These are phyloP conservation scores for Cantharis nigra DNA, from an alignment of 2,888 invertebrate species.

Conservation along the genomic window DNA sequence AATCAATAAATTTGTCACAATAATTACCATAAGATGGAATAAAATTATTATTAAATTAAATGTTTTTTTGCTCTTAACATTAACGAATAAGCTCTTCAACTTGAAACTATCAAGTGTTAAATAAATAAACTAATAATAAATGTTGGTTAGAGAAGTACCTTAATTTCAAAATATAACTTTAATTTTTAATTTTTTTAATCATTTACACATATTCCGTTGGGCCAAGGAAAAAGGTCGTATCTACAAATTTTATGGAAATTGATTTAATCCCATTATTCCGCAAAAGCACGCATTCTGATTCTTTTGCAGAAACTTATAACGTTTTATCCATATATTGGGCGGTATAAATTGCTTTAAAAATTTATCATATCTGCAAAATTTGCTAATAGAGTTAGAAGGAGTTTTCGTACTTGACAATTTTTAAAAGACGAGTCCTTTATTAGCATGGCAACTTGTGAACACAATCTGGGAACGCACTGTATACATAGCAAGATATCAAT, in stretches of 20 bases:
- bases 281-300: background rate
- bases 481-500: conserved; percentile 15
- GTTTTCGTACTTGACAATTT: background rate
- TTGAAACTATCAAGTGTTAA: background rate
- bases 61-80: background rate
- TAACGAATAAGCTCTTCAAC: background rate
- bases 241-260: background rate
- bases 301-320: background rate
- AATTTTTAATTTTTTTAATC: background rate
- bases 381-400: background rate
- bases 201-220: background rate
- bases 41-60: too few species aligned
- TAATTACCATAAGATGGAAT: too few species aligned
- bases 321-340: background rate
- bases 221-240: background rate
- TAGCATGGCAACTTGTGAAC: background rate
- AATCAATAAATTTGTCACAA: background rate
- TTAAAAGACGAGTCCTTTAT: background rate
- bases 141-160: background rate
- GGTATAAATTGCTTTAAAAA: background rate
- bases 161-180: background rate
- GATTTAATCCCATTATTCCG: background rate
- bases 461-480: background rate
- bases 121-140: background rate
- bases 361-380: background rate